Percentiles rank a stretch among this genome's conserved stretches.
Conservation (phyloP, 2,888 invertebrate genomes). For the Thumatha senex region DNA sequence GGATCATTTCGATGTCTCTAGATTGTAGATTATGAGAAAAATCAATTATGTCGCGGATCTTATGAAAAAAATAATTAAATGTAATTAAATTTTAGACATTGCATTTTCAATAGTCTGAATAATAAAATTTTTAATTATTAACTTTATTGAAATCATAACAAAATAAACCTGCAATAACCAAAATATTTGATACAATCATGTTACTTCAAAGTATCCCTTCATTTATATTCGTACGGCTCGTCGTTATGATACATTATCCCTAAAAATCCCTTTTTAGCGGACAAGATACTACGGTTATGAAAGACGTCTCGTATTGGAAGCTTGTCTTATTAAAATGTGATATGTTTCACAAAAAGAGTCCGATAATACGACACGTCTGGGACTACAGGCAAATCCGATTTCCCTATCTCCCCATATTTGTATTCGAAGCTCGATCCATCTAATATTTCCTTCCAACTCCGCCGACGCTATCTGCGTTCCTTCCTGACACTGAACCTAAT, state of each 20-base stretch:
- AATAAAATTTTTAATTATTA: too few relatives aligned
- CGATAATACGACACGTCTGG: slow-evolving; percentile 79
- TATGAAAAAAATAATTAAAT: too few relatives aligned
- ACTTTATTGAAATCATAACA: not conserved
- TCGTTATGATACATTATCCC: slow-evolving; percentile 12
- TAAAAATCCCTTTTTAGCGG: slow-evolving; percentile 21
- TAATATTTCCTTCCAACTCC: slow-evolving; percentile 81
- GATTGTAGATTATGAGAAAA: too few relatives aligned
- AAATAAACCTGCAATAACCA: not conserved
- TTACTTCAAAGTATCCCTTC: slow-evolving; percentile 5
- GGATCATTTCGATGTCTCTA: too few relatives aligned
- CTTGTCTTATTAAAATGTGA: slow-evolving; percentile 68
- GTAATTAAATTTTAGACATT: too few relatives aligned
- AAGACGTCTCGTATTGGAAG: slow-evolving; percentile 35
- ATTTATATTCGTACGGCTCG: slow-evolving; percentile 7
- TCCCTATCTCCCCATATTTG: slow-evolving; percentile 82
- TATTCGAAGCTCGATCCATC: slow-evolving; percentile 81
- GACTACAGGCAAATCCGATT: slow-evolving; percentile 78
- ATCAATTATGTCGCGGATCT: too few relatives aligned
- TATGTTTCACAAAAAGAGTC: slow-evolving; percentile 72
- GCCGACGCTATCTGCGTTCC: slow-evolving; percentile 77
- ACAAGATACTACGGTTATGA: slow-evolving; percentile 33
- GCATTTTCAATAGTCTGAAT: too few relatives aligned
- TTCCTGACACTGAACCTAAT: slow-evolving; percentile 83
- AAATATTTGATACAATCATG: slow-evolving; percentile 1